Base-by-base conservation (phyloP, 1,140 invertebrate species). In the Drosophila mayri region DNA sequence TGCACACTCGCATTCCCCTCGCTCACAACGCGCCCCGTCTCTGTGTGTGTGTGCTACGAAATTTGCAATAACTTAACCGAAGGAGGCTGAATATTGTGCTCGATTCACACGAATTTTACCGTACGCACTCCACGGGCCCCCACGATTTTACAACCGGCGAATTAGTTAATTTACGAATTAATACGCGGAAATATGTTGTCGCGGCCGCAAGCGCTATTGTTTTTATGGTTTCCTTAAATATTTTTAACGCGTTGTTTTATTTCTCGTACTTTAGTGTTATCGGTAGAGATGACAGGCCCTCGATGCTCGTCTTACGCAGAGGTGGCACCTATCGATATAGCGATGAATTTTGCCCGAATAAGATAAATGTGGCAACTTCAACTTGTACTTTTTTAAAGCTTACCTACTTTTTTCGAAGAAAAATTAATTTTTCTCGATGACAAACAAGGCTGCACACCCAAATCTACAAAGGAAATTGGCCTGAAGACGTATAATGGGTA, bases 11-110 rank as follows among this genome's bases (percentile, higher is more conserved):
- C 54, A 77, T 68, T 76, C 75, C 37, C 28, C 43, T 76, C 32
- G 63, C 30, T 44, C 38, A 16, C 35, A 55, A 38, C 52, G 35
- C 52, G 20, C 52, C 52, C 52, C 35, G 52, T 43, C 22, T 12
- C 14, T 25, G 71, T 66, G 41, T 76, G 55, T 76, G 63, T 57
- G 72, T 41, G 41, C 18, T 76, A 52, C 52, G 50, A 67, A 77
- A 77, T 77, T 77, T 67, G 74, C 74, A 77, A 77, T 68, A 76
- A 76, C 40, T 68, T 55, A 38, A 55, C 52, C 52, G 52, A 72
- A 59, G 28, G 68, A 71, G 68, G 50, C 68, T 58, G 47, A 72
- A 28, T 41, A 49, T 18, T 40, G 6, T 71, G 54, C 44, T 72
- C 44, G n/a, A 28, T 52, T 67, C 54, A 38, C 32, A 41, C 11